These are phyloP conservation scores for Noctua janthina DNA, from an alignment of 2,888 invertebrate species.

Conservation along the genomic window DNA sequence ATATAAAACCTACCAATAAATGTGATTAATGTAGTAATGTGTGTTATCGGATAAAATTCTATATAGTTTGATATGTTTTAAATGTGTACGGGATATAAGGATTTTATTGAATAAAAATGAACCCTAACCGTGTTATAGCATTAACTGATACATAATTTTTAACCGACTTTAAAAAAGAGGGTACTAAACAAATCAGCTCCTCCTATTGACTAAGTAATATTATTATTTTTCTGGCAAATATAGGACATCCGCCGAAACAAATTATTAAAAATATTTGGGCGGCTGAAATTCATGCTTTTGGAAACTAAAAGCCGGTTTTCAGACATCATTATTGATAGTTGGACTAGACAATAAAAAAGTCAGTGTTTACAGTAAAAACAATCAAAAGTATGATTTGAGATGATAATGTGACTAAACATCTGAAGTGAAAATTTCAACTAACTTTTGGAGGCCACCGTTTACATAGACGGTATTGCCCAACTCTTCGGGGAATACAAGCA, in stretches of 20 bases:
- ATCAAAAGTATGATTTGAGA: background rate
- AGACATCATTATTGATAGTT: background rate
- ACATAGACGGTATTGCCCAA: background rate
- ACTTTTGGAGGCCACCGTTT: background rate
- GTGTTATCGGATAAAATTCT: no score
- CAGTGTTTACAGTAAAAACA: background rate
- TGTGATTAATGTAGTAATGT: no score
- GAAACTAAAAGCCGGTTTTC: background rate
- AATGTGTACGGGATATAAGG: no score
- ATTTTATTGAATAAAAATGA: no score
- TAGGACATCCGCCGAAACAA: no score
- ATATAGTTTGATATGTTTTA: no score
- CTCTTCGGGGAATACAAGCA: background rate
- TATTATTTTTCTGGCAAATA: background rate
- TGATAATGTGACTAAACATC: background rate
- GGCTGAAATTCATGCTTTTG: background rate
- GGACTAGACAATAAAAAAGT: background rate
- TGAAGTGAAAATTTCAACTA: background rate
- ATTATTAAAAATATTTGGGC: background rate
- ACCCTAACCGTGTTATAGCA: no score
- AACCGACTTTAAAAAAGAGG: background rate
- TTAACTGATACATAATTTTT: no score
- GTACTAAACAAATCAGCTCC: background rate
- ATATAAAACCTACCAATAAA: conserved; percentile 24
- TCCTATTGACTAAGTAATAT: background rate